Conservation (phyloP, 2,888 invertebrate genomes). For the Pemphredon lugubris region DNA sequence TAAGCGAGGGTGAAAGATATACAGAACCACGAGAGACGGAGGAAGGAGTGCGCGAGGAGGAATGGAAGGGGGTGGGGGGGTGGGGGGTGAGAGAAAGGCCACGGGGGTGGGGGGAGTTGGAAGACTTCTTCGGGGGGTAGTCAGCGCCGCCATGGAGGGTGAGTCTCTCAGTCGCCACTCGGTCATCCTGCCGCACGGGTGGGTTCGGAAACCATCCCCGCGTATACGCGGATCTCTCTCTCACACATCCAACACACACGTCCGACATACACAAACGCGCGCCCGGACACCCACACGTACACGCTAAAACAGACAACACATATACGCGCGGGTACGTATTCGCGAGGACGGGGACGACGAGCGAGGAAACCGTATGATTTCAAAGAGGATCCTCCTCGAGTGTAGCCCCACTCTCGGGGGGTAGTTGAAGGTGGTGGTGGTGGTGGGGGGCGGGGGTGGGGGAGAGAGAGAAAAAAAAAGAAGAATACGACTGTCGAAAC, state of each 20-base stretch:
- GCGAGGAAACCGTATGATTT: not conserved
- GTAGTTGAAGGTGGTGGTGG: not conserved
- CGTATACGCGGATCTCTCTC: slow-evolving; percentile 17
- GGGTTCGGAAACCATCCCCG: slow-evolving; percentile 49
- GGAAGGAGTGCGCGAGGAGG: no score
- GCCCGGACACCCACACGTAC: not conserved
- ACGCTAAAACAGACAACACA: not conserved
- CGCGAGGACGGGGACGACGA: not conserved
- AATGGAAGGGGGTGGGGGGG: not conserved
- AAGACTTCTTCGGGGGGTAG: slow-evolving; percentile 55
- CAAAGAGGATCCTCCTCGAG: not conserved
- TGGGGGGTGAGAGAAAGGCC: slow-evolving; percentile 11
- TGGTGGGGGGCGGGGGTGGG: no score
- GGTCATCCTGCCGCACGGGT: slow-evolving; percentile 71
- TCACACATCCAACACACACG: slow-evolving; percentile 2
- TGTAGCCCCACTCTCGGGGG: not conserved
- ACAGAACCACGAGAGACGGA: no score
- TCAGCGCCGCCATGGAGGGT: slow-evolving; percentile 70
- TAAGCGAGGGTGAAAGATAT: no score
- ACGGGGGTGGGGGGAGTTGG: slow-evolving; percentile 19
- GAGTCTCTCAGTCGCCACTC: slow-evolving; percentile 72
- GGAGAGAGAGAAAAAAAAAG: no score
- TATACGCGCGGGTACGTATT: not conserved
- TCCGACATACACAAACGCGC: slow-evolving; percentile 10
- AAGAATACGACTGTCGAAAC: not conserved